Evolutionary conservation across 2,888 invertebrate genomes (phyloP).

Genomic region (Proisotoma minuta): DNA sequence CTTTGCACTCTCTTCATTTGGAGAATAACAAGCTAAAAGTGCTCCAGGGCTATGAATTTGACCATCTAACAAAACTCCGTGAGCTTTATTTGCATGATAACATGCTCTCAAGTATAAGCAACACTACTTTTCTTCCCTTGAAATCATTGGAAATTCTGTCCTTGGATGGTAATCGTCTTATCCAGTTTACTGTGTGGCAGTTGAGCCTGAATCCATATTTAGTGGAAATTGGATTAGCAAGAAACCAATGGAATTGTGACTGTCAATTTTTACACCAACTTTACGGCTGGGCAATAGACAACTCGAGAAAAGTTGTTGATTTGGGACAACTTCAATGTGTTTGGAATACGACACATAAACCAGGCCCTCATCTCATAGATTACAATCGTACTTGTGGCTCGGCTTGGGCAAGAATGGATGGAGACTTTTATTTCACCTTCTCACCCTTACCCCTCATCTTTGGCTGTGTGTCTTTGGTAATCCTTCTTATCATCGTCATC

Average conservation of each 20-base stretch:
- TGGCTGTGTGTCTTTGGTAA: conserved; percentile 54
- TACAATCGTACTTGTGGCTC: conserved; percentile 42
- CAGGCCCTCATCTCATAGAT: conserved; percentile 42
- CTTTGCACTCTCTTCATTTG: conserved; percentile 68
- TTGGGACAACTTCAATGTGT: conserved; percentile 63
- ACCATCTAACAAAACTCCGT: conserved; percentile 64
- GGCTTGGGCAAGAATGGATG: conserved; percentile 36
- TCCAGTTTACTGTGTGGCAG: conserved; percentile 74
- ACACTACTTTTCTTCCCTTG: conserved; percentile 71
- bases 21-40: conserved; percentile 69
- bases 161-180: conserved; percentile 77
- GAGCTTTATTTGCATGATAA: conserved; percentile 74
- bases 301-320: conserved; percentile 52
- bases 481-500: conserved; percentile 51
- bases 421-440: conserved; percentile 47
- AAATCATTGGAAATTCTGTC: conserved; percentile 69
- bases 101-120: conserved; percentile 69
- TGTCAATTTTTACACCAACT: conserved; percentile 82
- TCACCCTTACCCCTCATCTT: conserved; percentile 48
- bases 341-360: conserved; percentile 48
- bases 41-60: conserved; percentile 72
- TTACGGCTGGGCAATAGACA: conserved; percentile 64
- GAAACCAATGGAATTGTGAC: conserved; percentile 85
- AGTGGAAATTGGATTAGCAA: conserved; percentile 70
- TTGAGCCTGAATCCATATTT: conserved; percentile 65